Conservation (phyloP, 2,797 vertebrate genomes). For the Smutsia temminckii region DNA sequence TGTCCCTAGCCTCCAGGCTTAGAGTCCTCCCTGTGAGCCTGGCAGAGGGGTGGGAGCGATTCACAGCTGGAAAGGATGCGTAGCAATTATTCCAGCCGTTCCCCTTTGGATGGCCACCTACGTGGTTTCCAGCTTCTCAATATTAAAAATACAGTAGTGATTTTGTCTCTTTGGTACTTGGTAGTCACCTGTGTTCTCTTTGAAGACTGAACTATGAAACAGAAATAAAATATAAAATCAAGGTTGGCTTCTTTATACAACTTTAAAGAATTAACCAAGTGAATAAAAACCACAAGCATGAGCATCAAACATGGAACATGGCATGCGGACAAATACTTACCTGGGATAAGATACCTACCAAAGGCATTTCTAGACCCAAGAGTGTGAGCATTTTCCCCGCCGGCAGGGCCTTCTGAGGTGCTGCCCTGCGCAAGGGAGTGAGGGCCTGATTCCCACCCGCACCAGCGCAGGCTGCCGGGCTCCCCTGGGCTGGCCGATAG, state of each 20-base stretch:
- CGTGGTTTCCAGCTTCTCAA: background rate
- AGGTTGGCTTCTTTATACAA: background rate
- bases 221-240: background rate
- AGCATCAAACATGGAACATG: background rate
- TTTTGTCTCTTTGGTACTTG: background rate
- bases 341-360: background rate
- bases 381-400: fast-evolving
- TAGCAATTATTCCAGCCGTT: fast-evolving
- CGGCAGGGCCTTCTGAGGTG: background rate
- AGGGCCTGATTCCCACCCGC: background rate
- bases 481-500: background rate
- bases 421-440: fast-evolving
- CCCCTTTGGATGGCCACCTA: background rate
- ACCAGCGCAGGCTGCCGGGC: fast-evolving
- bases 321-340: background rate
- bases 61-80: too few species aligned
- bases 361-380: too few species aligned
- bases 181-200: background rate
- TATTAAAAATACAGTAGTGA: background rate
- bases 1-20: background rate
- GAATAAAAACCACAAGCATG: background rate
- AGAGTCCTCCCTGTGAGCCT: background rate
- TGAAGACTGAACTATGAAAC: background rate
- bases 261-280: background rate
- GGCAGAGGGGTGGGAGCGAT: background rate